These are phyloP conservation scores for Polyploca ridens DNA, from an alignment of 2,888 invertebrate species.

Conservation along the genomic window DNA sequence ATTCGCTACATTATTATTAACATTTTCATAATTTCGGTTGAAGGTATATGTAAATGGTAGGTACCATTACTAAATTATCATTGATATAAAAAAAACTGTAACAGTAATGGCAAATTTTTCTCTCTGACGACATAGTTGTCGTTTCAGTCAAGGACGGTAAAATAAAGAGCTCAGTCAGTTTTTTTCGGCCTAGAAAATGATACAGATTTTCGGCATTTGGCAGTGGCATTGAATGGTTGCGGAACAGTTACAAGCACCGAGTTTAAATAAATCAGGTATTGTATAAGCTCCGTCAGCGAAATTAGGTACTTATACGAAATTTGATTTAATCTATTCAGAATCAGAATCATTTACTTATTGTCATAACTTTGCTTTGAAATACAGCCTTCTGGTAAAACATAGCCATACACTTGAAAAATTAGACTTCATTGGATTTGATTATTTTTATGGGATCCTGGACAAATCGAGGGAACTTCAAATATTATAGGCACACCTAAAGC, in stretches of 20 bases:
- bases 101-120: constrained; percentile 15
- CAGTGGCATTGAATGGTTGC: constrained; percentile 56
- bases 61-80: not conserved
- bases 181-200: constrained; percentile 32
- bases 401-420: too few relatives aligned
- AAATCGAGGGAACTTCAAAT: too few relatives aligned
- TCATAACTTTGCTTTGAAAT: too few relatives aligned
- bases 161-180: constrained; percentile 24
- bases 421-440: too few relatives aligned
- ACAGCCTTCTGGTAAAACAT: too few relatives aligned
- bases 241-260: constrained; percentile 33
- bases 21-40: too few relatives aligned
- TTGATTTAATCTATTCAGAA: not conserved
- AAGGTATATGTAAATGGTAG: not conserved
- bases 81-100: not conserved
- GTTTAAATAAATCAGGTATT: constrained; percentile 32
- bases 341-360: too few relatives aligned
- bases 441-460: too few relatives aligned
- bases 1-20: too few relatives aligned
- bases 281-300: constrained; percentile 35
- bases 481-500: not conserved
- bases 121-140: constrained; percentile 25
- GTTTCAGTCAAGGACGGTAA: constrained; percentile 32
- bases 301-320: not conserved
- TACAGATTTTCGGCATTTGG: constrained; percentile 42